Evolutionary conservation across 2,113 vertebrate genomes (phyloP).

Genomic region (Tamias sibiricus): DNA sequence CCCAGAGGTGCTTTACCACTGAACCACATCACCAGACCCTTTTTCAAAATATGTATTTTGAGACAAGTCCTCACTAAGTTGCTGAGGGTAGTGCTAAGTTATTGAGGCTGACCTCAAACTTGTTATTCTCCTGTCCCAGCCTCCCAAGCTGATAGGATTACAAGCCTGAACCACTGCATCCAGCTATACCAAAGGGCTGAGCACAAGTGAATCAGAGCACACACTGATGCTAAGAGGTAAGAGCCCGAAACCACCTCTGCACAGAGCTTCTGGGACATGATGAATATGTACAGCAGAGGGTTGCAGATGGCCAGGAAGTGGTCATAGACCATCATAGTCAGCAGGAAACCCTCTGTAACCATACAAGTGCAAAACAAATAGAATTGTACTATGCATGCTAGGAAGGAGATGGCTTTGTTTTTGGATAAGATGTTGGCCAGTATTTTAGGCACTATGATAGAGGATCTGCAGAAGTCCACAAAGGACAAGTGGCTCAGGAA

Average conservation of each 20-base stretch:
- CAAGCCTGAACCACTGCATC: too few species aligned
- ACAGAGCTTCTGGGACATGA: conserved; percentile 3
- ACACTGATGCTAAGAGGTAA: conserved; percentile 7
- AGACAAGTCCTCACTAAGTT: too few species aligned
- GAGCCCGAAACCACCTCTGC: background rate
- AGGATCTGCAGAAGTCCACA: conserved; percentile 65
- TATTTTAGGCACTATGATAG: conserved; percentile 60
- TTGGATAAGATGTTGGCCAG: conserved; percentile 11
- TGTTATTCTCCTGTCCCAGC: too few species aligned
- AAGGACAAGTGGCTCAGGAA: conserved; percentile 40
- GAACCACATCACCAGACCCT: too few species aligned
- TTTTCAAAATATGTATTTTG: too few species aligned
- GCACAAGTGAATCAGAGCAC: conserved; percentile 42
- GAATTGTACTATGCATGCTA: background rate
- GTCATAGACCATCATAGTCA: conserved; percentile 70
- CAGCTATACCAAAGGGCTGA: background rate
- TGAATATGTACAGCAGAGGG: conserved; percentile 52
- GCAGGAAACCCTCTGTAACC: conserved; percentile 36
- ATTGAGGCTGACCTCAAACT: too few species aligned
- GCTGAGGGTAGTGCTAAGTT: too few species aligned
- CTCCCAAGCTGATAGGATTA: too few species aligned
- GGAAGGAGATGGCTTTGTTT: conserved; percentile 42
- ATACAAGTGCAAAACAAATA: conserved; percentile 50
- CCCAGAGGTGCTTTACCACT: too few species aligned
- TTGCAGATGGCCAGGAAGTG: conserved; percentile 65